A percentile compares a stretch with the other conserved stretches of the same genome.
Conservation (phyloP, 2,113 vertebrate genomes). For the Carettochelys insculpta region DNA sequence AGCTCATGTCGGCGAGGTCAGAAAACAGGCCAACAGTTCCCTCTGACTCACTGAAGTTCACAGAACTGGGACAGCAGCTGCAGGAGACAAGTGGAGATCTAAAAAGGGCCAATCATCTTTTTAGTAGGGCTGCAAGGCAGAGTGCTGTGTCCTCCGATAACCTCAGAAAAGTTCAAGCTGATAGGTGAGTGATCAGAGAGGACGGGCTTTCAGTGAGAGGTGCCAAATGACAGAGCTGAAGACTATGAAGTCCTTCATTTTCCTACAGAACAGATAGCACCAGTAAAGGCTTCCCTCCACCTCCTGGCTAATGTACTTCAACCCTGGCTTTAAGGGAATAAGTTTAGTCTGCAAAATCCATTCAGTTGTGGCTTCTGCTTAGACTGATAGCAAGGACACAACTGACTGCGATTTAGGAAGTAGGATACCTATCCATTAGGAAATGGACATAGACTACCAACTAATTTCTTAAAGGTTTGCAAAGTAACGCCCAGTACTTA, state of each 20-base stretch:
- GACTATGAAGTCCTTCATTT: background rate
- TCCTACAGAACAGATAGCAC: background rate
- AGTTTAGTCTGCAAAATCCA: background rate
- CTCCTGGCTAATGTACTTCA: background rate
- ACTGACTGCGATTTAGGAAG: background rate
- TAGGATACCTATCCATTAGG: background rate
- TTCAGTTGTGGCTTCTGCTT: background rate
- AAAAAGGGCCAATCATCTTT: slow-evolving; percentile 39
- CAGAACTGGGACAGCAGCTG: background rate
- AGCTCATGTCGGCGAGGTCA: background rate
- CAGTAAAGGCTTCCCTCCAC: background rate
- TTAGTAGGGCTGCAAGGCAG: slow-evolving; percentile 45
- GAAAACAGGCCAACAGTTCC: background rate
- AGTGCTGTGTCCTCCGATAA: slow-evolving; percentile 53
- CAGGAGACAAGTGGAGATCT: slow-evolving; percentile 7
- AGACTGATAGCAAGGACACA: background rate
- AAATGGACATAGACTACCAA: background rate
- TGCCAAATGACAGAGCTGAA: background rate
- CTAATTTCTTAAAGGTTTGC: background rate
- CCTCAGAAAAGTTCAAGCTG: slow-evolving; percentile 79
- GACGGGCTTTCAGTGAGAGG: background rate
- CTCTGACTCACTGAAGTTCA: background rate
- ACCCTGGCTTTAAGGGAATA: background rate
- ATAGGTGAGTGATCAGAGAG: slow-evolving; percentile 72
- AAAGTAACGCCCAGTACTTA: background rate